phyloP scores from a whole-genome alignment of 2,113 vertebrate species.

The Osmerus mordax region DNA sequence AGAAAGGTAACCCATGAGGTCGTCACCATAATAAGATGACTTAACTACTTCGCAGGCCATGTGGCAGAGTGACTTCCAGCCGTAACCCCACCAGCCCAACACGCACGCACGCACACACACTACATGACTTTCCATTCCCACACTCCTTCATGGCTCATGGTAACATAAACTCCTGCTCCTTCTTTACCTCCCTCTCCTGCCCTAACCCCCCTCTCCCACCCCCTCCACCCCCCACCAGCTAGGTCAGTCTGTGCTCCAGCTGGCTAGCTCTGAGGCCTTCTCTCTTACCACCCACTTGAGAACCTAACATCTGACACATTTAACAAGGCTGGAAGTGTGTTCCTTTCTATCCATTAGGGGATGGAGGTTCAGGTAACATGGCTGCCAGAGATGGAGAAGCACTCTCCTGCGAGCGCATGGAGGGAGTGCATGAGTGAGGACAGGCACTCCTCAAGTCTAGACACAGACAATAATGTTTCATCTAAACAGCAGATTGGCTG shows the following conservation, averaged over 20 bases:
- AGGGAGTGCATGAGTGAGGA: neutral
- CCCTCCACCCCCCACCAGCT: neutral
- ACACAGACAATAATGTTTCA: neutral
- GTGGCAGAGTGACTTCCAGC: neutral
- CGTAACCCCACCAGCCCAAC: neutral
- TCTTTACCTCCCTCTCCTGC: neutral
- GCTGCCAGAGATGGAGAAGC: neutral
- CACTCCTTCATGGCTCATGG: no score
- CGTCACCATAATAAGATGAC: constrained; percentile 61
- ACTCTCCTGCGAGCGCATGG: neutral
- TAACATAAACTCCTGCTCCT: neutral
- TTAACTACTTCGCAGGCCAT: constrained; percentile 52
- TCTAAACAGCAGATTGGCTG: no score
- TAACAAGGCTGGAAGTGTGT: neutral
- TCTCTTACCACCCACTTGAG: no score
- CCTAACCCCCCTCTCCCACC: neutral
- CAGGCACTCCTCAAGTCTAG: neutral
- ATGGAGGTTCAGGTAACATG: neutral
- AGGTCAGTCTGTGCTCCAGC: neutral
- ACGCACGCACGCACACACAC: neutral
- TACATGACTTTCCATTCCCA: no score
- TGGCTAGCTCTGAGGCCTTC: no score
- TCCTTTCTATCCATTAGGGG: constrained; percentile 1
- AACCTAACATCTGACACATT: neutral
- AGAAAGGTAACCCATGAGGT: constrained; percentile 40